These are phyloP conservation scores for Heliothis subflexa DNA, from an alignment of 1,140 invertebrate species.

Conservation along the genomic window DNA sequence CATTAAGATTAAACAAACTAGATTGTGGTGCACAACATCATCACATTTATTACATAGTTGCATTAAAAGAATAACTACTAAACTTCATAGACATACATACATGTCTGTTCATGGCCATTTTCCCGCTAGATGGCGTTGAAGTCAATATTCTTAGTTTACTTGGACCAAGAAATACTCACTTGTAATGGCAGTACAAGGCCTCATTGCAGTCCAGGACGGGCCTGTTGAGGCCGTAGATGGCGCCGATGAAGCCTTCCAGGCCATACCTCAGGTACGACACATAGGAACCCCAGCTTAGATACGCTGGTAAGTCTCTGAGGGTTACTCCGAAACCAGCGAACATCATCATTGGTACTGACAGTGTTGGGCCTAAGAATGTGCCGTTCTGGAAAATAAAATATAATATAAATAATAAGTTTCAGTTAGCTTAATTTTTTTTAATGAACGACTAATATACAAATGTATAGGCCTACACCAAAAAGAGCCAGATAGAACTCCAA, in stretches of 20 bases:
- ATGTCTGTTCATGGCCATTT: too few species aligned
- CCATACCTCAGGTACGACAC: slow-evolving; percentile 95
- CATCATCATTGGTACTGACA: slow-evolving; percentile 95
- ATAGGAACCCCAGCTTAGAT: slow-evolving; percentile 95
- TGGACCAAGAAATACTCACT: slow-evolving; percentile 66
- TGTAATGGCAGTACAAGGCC: slow-evolving; percentile 91
- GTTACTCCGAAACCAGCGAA: slow-evolving; percentile 94
- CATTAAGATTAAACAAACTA: too few species aligned
- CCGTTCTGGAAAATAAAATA: slow-evolving; percentile 88
- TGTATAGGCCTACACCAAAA: not conserved
- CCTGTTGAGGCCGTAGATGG: slow-evolving; percentile 93
- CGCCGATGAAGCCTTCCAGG: slow-evolving; percentile 93
- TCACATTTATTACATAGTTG: too few species aligned
- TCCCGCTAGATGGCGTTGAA: too few species aligned
- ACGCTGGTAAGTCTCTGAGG: slow-evolving; percentile 91
- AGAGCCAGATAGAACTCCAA: not conserved
- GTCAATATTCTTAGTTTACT: too few species aligned
- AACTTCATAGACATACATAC: too few species aligned
- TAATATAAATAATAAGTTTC: not conserved
- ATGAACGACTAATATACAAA: not conserved
- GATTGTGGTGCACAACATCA: too few species aligned
- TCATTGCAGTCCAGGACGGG: slow-evolving; percentile 88
- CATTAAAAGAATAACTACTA: not conserved
- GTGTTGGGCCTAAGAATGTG: slow-evolving; percentile 92
- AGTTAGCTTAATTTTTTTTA: not conserved